Evolutionary conservation across 1,140 invertebrate genomes (phyloP), one percentile per base, ranked within the genome.

Genomic region (Amphibalanus amphitrite): DNA sequence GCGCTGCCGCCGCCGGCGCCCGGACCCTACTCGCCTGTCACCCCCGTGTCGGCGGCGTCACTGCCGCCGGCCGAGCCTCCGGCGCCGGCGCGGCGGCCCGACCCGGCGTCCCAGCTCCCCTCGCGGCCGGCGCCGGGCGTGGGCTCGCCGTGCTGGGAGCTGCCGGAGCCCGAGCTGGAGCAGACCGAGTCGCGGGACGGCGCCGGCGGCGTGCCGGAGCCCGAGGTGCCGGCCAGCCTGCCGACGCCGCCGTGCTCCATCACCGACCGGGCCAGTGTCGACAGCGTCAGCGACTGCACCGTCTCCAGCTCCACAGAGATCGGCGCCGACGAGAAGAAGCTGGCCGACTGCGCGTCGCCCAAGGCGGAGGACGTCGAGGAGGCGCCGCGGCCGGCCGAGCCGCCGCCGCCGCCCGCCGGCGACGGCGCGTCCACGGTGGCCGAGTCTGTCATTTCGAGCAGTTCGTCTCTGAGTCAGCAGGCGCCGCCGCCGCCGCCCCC

Each of bases 201-300:
- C 17, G 38, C 6, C 38, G 38, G 38, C 38, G 38, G 47, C 47
- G 47, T 59, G 47, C 47, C 23, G 47, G 47, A 59, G 47, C 47
- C 47, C 10, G 47, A 59, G 47, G 47, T 59, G 47, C 47, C 47
- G 47, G 47, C 47, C 47, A 59, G 47, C 47, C 47, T 59, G 20
- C 47, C 47, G 47, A 67, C 65, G 8, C 65, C 65, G n/a, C 65
- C 65, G 0, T 67, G 65, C 28, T 67, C 65, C n/a, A 26, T 67
- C 26, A 67, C 65, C n/a, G 65, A 67, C 28, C 65, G 65, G n/a
- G 65, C 65, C 65, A 67, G 65, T 17, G 65, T 67, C 26, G 65
- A 67, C 65, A 67, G 65, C 28, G 65, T 67, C 26, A 67, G 65
- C 65, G 65, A 67, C 65, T 67, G 65, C 28, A 67, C 65, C n/a